Percentiles rank a stretch among this genome's conserved stretches.
These are phyloP conservation scores for Urocolius indicus DNA, from an alignment of 2,113 vertebrate genomes.

Conservation along the genomic window DNA sequence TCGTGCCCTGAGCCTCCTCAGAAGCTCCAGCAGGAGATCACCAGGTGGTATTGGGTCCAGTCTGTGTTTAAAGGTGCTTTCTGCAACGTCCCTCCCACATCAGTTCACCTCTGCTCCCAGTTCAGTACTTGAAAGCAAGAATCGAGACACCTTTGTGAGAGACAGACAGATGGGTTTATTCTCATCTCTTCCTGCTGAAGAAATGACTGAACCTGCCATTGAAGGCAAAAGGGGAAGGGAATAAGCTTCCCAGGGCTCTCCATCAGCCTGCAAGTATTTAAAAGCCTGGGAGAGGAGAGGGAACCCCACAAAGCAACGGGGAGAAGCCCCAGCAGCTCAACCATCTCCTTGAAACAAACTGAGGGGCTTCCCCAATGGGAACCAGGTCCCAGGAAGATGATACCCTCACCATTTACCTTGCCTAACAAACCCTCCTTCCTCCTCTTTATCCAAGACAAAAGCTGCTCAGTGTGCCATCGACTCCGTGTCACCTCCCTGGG, in stretches of 20 bases:
- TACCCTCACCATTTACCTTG: neutral
- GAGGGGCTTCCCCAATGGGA: neutral
- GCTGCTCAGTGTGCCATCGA: accelerated
- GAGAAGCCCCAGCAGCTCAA: neutral
- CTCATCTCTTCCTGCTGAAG: neutral
- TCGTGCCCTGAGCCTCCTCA: neutral
- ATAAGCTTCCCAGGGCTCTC: neutral
- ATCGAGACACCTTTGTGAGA: neutral
- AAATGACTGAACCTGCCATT: neutral
- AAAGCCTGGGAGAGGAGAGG: neutral
- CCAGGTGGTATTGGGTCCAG: neutral
- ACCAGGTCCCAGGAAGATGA: neutral
- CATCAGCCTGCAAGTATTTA: neutral
- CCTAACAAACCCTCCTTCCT: neutral
- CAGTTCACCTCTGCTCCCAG: neutral
- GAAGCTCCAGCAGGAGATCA: neutral
- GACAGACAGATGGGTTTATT: neutral
- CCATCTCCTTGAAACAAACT: neutral
- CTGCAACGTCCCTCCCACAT: neutral
- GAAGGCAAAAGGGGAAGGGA: neutral
- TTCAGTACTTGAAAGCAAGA: neutral
- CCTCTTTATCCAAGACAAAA: neutral
- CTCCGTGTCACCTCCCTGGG: neutral
- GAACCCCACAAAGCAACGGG: neutral
- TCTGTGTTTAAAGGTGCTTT: neutral